These are phyloP conservation scores for Rhodophaea formosa DNA, from an alignment of 2,888 invertebrate genomes.

Conservation along the genomic window DNA sequence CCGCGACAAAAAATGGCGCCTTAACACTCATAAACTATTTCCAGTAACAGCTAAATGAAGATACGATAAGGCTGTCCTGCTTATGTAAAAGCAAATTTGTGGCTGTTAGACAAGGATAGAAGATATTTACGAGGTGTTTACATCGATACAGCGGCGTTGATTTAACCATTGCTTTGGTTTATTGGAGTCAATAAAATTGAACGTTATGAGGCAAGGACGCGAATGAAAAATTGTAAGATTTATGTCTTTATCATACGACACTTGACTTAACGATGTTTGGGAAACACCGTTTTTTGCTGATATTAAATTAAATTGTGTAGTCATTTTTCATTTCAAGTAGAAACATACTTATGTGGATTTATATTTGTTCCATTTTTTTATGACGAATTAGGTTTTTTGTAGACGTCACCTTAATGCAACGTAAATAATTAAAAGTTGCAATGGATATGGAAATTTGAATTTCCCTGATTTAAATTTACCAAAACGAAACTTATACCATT, in stretches of 20 bases:
- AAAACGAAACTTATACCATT: too few species aligned
- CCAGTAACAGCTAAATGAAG: conserved; percentile 71
- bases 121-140: conserved; percentile 76
- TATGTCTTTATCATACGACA: conserved; percentile 70
- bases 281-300: conserved; percentile 26
- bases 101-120: conserved; percentile 46
- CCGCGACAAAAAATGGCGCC: conserved; percentile 33
- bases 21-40: conserved; percentile 78
- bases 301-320: conserved; percentile 5
- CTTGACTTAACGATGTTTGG: conserved; percentile 36
- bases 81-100: conserved; percentile 30
- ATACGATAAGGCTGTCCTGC: conserved; percentile 47
- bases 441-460: too few species aligned
- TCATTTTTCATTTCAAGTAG: not conserved
- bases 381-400: not conserved
- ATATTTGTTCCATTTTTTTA: not conserved
- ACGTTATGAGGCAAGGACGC: conserved; percentile 81
- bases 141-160: conserved; percentile 77
- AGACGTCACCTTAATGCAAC: not conserved
- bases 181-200: conserved; percentile 81
- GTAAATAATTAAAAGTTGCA: not conserved
- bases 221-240: conserved; percentile 73
- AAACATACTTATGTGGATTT: not conserved
- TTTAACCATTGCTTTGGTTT: conserved; percentile 80
- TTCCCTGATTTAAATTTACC: too few species aligned